Conservation (phyloP, 2,113 vertebrate genomes). For the Cephalophus harveyi region DNA sequence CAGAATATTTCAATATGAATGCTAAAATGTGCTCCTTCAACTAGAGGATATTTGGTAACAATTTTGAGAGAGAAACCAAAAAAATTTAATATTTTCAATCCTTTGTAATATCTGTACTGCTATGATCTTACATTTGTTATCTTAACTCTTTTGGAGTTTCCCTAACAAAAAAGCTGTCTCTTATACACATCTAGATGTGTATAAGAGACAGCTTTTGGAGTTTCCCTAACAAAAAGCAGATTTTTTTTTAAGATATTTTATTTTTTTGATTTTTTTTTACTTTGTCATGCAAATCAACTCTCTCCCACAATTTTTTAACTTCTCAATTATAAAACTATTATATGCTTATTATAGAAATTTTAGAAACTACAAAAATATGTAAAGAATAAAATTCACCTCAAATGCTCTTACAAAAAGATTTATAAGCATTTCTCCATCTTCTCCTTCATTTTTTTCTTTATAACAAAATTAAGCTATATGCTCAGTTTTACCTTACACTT, state of each 20-base stretch:
- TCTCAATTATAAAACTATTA: not conserved
- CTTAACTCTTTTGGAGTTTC: not conserved
- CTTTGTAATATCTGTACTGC: not conserved
- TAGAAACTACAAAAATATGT: not conserved
- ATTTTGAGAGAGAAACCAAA: not conserved
- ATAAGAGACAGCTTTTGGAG: no score
- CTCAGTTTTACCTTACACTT: not conserved
- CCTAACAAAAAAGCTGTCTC: no score
- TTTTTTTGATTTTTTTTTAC: not conserved
- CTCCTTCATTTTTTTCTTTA: not conserved
- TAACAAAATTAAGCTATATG: not conserved
- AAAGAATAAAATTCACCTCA: not conserved
- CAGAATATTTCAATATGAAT: not conserved
- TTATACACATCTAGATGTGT: no score
- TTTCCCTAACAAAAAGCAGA: not conserved
- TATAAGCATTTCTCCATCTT: not conserved
- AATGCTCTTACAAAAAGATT: not conserved
- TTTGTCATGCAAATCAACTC: not conserved
- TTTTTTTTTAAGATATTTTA: not conserved
- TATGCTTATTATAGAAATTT: not conserved
- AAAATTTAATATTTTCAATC: not conserved
- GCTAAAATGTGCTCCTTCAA: not conserved
- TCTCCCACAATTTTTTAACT: not conserved
- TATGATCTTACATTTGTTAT: not conserved
- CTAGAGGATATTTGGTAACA: not conserved